Percentiles rank a stretch among this genome's conserved stretches.
Conservation (phyloP, 2,113 vertebrate species). For the Cyphotilapia sp. region DNA sequence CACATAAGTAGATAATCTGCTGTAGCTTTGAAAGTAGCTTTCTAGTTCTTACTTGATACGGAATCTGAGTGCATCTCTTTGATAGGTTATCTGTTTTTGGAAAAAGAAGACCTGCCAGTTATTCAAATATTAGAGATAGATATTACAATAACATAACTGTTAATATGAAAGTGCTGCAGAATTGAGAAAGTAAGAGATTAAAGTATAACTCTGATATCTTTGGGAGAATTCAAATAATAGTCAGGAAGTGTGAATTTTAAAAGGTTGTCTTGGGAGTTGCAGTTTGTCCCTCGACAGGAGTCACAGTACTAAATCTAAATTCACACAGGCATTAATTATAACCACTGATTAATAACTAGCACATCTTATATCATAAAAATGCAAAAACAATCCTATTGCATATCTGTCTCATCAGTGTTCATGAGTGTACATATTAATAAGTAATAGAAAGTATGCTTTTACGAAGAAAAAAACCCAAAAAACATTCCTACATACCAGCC, state of each 20-base stretch:
- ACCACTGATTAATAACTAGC: background rate
- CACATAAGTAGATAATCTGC: background rate
- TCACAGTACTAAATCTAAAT: background rate
- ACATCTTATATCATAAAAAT: background rate
- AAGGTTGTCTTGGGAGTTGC: background rate
- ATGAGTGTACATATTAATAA: background rate
- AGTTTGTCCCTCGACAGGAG: background rate
- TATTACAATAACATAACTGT: background rate
- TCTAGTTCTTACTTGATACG: background rate
- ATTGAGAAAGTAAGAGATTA: background rate
- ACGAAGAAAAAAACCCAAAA: accelerated
- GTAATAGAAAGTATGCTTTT: background rate
- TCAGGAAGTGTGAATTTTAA: background rate
- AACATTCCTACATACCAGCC: background rate
- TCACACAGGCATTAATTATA: background rate
- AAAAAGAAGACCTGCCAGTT: background rate
- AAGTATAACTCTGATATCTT: background rate
- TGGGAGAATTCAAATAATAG: background rate
- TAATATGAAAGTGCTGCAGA: too few species aligned
- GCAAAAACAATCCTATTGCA: background rate
- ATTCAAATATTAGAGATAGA: background rate
- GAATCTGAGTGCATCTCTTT: background rate
- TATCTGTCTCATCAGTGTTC: background rate
- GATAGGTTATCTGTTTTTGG: background rate
- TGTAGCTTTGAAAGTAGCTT: background rate